Base-by-base conservation (phyloP, 2,797 vertebrate genomes). In the Borostomias antarcticus region DNA sequence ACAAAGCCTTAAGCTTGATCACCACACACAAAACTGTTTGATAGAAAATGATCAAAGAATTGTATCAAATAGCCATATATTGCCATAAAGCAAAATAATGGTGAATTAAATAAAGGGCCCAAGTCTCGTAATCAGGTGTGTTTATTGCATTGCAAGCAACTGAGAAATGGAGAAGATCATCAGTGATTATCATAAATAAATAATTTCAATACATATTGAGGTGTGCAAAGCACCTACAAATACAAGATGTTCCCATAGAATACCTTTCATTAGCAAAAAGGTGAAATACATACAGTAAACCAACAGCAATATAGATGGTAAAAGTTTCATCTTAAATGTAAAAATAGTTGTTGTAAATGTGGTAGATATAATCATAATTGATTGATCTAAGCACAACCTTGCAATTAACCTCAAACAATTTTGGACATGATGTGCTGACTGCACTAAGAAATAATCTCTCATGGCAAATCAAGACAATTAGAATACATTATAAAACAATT, bases 1-100 rank as follows among this genome's bases (percentile, higher is more conserved):
- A 92, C 91, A 89, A 85, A 86, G 85, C 88, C 89, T 68, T 64
- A 72, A 19, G n/a, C n/a, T 30, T 47, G 30, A 53, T 81, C 88
- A 72, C 83, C 85, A 78, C 80, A 80, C 79, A 51, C 32, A 82
- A n/a, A n/a, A n/a, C n/a, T n/a, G n/a, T n/a, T n/a, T n/a, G n/a
- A n/a, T n/a, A n/a, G 65, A 86, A 88, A 88, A 59, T 0, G 62
- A n/a, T n/a, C n/a, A n/a, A n/a, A n/a, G n/a, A n/a, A n/a, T n/a
- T n/a, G 67, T 52, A 74, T 58, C 78, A 72, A 66, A 86, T 65
- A 79, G 9, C 74, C 78, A 81, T 65, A 81, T 81, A 82, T 81
- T 73, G 82, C 72, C 79, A 45, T 15, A 70, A 78, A 72, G 77
- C 64, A 59, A 21, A 58, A 47, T 45, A 10, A 68, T 28, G 35